Base-by-base conservation (phyloP, 2,113 vertebrate genomes). In the Mastomys natalensis region DNA sequence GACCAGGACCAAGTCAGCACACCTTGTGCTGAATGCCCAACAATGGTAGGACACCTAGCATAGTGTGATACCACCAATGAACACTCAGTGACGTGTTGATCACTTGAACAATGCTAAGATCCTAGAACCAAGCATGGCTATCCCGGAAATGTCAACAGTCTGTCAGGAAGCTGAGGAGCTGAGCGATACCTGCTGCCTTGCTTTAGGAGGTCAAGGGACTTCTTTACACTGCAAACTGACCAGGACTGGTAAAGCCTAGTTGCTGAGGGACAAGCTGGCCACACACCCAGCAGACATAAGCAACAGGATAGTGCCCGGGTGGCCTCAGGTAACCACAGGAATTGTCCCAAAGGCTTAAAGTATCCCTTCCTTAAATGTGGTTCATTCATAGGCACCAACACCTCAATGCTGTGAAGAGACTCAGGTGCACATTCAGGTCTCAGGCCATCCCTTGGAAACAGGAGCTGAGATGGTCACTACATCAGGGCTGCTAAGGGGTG, bases 21-120 rank as follows among this genome's bases (percentile, higher is more conserved):
- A 51, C 22, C 48, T 34, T 3, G 48, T 1, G 51, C 29, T 82
- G 6, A 7, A 76, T 0, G 5, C n/a, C 53, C 22, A 17, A 76
- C 58, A 37, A 45, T 7, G 4, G 51, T 55, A 66, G 2, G 64
- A 34, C 21, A 37, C 43, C 77, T 29, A n/a, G 45, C 84, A 15
- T 0, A 0, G 21, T 10, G 16, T 5, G 29, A 17, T 24, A 0
- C 92, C 45, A 19, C 55, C 26, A 5, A 0, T 0, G 24, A n/a
- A 15, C 45, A 29, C 43, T 11, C 68, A 4, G 9, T 82, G 55
- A 55, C 37, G 51, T 0, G 26, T 0, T 0, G 6, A 40, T n/a
- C 60, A 9, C 15, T 10, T 48, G 24, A 22, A 45, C 40, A 17
- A 51, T 7, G 34, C 34, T 21, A 66, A n/a, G 24, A 87, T 34